Evolutionary conservation across 2,888 invertebrate genomes (phyloP).

Genomic region (Trachelus troglodyta): DNA sequence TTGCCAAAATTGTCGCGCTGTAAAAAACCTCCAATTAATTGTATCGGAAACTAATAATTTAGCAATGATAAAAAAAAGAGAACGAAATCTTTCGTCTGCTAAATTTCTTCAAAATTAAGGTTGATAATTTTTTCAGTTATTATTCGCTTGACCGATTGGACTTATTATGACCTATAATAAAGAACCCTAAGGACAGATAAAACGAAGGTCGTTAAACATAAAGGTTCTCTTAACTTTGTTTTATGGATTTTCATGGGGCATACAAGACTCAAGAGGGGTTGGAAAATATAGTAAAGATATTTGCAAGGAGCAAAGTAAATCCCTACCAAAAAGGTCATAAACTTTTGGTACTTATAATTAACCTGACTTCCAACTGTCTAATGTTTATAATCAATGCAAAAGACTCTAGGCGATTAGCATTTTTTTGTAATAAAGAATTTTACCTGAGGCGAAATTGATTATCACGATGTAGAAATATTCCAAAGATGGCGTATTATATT

Average conservation of each 20-base stretch:
- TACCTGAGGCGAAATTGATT: neutral
- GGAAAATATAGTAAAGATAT: neutral
- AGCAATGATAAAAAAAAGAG: too few species aligned
- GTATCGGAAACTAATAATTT: too few species aligned
- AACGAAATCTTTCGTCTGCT: too few species aligned
- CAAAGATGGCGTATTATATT: neutral
- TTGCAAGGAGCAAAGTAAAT: too few species aligned
- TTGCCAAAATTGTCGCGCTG: too few species aligned
- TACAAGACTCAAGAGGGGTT: neutral
- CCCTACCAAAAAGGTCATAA: neutral
- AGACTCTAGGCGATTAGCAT: neutral
- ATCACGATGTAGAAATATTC: neutral
- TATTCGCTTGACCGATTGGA: too few species aligned
- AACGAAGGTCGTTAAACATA: neutral
- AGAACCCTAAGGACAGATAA: neutral
- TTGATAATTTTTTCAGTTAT: too few species aligned
- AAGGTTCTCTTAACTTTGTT: neutral
- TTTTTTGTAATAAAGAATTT: neutral
- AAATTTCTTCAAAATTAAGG: too few species aligned
- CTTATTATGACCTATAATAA: too few species aligned
- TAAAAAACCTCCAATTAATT: too few species aligned
- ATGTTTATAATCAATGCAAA: neutral
- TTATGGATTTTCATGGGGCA: neutral
- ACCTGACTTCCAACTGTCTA: neutral
- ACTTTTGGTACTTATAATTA: neutral